These are phyloP conservation scores for Hipposideros larvatus DNA, from an alignment of 2,797 vertebrate species.

Conservation along the genomic window DNA sequence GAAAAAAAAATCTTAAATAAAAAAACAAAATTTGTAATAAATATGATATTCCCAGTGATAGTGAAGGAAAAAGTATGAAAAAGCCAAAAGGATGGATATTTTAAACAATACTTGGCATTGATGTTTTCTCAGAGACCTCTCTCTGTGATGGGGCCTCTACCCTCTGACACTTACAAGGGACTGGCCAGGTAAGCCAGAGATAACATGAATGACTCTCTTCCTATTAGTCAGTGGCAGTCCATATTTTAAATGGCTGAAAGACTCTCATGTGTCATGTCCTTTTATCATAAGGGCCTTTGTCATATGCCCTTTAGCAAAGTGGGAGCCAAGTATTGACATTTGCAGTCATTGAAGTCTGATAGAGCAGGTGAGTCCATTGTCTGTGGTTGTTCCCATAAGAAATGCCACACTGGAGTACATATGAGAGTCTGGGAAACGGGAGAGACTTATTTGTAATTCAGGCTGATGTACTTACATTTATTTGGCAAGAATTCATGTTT, in stretches of 20 bases:
- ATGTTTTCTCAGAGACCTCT: background rate
- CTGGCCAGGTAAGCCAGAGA: background rate
- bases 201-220: background rate
- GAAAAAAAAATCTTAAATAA: background rate
- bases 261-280: background rate
- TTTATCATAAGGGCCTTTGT: background rate
- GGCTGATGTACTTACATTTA: background rate
- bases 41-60: background rate
- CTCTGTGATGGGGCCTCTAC: background rate
- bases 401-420: background rate
- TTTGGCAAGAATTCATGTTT: background rate
- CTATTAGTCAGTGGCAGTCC: background rate
- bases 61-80: background rate
- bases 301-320: background rate
- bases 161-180: background rate
- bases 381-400: background rate
- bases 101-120: background rate
- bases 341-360: background rate
- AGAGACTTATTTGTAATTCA: background rate
- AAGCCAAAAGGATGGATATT: background rate
- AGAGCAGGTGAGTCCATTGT: background rate
- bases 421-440: background rate
- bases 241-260: background rate
- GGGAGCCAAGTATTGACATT: background rate
- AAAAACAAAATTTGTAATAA: conserved; percentile 27